A percentile compares a stretch with the other conserved stretches of the same genome.
These are phyloP conservation scores for Caracal caracal DNA, from an alignment of 2,113 vertebrate species.

Conservation along the genomic window DNA sequence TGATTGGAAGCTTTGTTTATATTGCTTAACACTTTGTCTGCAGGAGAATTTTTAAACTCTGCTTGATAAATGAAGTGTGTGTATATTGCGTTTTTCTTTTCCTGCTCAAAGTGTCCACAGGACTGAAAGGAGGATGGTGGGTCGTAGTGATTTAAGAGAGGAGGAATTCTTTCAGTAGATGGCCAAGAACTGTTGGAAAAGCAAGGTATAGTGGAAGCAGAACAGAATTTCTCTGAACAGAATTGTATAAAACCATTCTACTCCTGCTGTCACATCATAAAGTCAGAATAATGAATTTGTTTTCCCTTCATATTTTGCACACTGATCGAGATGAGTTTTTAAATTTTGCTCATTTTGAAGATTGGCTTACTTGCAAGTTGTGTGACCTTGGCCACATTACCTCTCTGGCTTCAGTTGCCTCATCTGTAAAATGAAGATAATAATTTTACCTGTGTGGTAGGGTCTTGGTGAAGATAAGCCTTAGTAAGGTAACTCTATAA, in stretches of 20 bases:
- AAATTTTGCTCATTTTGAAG: conserved; percentile 2
- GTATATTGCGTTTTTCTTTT: background rate
- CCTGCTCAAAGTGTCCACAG: background rate
- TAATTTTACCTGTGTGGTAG: background rate
- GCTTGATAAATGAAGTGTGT: background rate
- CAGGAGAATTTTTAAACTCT: background rate
- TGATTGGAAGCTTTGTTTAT: conserved; percentile 34
- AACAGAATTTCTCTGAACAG: background rate
- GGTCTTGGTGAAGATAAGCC: background rate
- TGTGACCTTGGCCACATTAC: background rate
- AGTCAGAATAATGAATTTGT: conserved; percentile 2
- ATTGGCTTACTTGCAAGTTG: background rate
- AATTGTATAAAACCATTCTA: background rate
- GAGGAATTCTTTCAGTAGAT: conserved; percentile 11
- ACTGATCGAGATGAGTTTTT: background rate
- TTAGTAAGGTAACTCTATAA: background rate
- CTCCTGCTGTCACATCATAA: background rate
- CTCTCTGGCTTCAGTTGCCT: background rate
- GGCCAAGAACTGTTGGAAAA: conserved; percentile 21
- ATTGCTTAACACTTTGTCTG: background rate
- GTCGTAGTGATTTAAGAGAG: background rate
- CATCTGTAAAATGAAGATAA: background rate
- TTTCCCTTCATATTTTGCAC: background rate
- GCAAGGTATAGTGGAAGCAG: background rate
- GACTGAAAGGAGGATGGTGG: background rate